Percentiles rank a stretch among this genome's conserved stretches.
These are phyloP conservation scores for Poecilobothrus nobilitatus DNA, from an alignment of 2,888 invertebrate species.

Conservation along the genomic window DNA sequence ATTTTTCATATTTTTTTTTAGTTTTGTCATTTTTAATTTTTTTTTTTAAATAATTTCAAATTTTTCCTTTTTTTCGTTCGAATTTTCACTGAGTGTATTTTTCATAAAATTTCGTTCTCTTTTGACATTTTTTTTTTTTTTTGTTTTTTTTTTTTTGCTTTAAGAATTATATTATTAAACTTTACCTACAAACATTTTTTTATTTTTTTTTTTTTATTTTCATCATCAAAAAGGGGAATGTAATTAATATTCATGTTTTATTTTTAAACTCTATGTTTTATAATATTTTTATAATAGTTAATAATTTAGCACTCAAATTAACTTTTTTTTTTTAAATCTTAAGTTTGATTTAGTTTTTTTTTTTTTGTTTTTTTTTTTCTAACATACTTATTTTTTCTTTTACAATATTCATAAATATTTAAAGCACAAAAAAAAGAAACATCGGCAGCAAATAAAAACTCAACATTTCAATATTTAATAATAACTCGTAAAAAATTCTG, in stretches of 20 bases:
- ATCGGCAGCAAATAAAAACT: too few relatives aligned
- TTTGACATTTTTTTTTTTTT: neutral
- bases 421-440: too few relatives aligned
- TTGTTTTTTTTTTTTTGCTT: neutral
- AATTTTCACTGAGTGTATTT: neutral
- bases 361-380: too few relatives aligned
- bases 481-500: too few relatives aligned
- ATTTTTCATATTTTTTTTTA: constrained; percentile 4
- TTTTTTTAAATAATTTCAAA: constrained; percentile 2
- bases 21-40: constrained; percentile 4
- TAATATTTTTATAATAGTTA: neutral
- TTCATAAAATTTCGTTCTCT: neutral
- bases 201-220: too few relatives aligned
- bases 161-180: neutral
- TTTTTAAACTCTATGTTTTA: neutral
- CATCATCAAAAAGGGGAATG: neutral
- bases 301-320: constrained; percentile 2
- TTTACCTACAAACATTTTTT: neutral
- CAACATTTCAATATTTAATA: too few relatives aligned
- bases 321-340: neutral
- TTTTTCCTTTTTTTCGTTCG: neutral
- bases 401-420: neutral
- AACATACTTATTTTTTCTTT: neutral
- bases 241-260: neutral
- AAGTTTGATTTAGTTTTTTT: neutral